Evolutionary conservation across 2,888 invertebrate genomes (phyloP), one percentile per base, ranked within the genome.

Genomic region (Melolontha melolontha): DNA sequence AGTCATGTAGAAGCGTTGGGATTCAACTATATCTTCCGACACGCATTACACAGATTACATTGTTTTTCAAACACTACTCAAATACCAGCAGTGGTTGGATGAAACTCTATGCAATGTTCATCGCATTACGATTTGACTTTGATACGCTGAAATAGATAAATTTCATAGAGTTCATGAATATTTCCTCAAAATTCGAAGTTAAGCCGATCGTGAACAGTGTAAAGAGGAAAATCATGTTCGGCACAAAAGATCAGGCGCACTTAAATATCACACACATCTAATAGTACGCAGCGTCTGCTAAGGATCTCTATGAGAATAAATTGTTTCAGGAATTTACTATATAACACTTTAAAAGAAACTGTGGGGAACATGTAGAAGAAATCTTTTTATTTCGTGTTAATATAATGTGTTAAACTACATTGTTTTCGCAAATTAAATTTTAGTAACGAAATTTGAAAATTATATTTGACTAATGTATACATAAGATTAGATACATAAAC

Each of bases 31-130:
- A 40, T 54, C 39, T 40, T 14, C 40, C 40, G n/a, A 14, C 40
- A 54, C 54, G 17, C 54, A 54, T 54, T 54, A 54, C 40, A 40
- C 40, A 41, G 54, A 54, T 54, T 54, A 54, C 54, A 17, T 54
- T 54, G 54, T 54, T 40, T 40, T 54, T 54, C 54, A 16, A 54
- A 54, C 51, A 54, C 40, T 8, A 34, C 11, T 16, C 17, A 54
- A 54, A 54, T 54, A 40, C 41, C 54, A 17, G 40, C 17, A n/a
- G 16, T n/a, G 54, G 54, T 40, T 16, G 54, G 54, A 54, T 54
- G 40, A 54, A 54, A 54, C 39, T 14, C 40, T 54, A n/a, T 5
- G n/a, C 44, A 44, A 11, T 6, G 44, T 14, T 40, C 16, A 11
- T 40, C 11, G 17, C 7, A 16, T 10, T 40, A 22, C 54, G 8